phyloP scores from a whole-genome alignment of 1,140 invertebrate species.

The Drosophila murphyi region DNA sequence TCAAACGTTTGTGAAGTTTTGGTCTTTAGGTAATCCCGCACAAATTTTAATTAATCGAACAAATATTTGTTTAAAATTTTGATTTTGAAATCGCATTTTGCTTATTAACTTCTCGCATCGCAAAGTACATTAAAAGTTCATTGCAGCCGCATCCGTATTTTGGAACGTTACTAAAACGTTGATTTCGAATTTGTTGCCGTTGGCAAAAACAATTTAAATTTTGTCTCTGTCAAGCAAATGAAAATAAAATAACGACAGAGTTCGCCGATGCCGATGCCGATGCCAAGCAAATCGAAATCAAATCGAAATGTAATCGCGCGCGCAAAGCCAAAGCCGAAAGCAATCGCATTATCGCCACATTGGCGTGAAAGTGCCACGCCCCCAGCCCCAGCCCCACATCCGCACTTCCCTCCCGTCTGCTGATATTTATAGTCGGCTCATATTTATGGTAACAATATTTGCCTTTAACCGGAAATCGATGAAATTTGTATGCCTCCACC shows the following conservation, averaged over 20 bases:
- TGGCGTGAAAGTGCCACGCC: conserved; percentile 78
- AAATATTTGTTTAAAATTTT: background rate
- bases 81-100: background rate
- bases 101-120: background rate
- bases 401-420: conserved; percentile 8
- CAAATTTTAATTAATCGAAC: background rate
- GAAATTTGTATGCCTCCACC: conserved; percentile 77
- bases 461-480: conserved; percentile 82
- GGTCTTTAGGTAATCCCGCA: background rate
- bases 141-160: conserved; percentile 32
- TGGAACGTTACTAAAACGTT: conserved; percentile 54
- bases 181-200: conserved; percentile 70
- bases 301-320: conserved; percentile 82
- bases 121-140: conserved; percentile 47
- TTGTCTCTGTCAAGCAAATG: conserved; percentile 65
- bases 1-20: too few relatives aligned
- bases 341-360: conserved; percentile 81
- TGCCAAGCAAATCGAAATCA: conserved; percentile 75
- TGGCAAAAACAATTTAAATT: conserved; percentile 81
- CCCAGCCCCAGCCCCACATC: conserved; percentile 31
- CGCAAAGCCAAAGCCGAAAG: conserved; percentile 77
- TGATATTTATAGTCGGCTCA: conserved; percentile 79
- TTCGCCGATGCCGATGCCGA: conserved; percentile 28
- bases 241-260: conserved; percentile 60
- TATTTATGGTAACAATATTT: conserved; percentile 83